Evolutionary conservation across 2,797 vertebrate species (phyloP).

Genomic region (Alcedo atthis): DNA sequence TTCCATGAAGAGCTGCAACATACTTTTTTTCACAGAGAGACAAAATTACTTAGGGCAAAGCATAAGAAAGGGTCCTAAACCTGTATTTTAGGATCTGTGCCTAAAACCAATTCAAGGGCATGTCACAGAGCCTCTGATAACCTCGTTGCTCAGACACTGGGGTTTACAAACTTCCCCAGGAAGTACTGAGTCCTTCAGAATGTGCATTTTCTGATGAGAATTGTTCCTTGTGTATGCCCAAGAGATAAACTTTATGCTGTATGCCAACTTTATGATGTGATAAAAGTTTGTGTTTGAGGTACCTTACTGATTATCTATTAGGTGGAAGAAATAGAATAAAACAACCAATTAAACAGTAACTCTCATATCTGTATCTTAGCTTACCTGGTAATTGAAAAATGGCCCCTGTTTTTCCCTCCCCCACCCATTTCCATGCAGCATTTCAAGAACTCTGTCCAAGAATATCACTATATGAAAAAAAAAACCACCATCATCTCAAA

Average conservation of each 20-base stretch:
- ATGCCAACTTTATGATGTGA: conserved; percentile 69
- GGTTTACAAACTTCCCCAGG: not conserved
- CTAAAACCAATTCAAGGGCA: not conserved
- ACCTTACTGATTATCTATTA: conserved; percentile 74
- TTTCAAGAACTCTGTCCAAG: conserved; percentile 83
- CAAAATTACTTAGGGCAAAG: not conserved
- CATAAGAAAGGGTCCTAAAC: not conserved
- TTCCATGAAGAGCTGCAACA: rapidly evolving
- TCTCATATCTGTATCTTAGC: conserved; percentile 50
- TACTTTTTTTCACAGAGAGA: not conserved
- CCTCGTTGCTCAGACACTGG: too few species aligned
- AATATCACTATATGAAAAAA: conserved; percentile 78
- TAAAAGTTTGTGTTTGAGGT: conserved; percentile 74
- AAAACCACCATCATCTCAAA: conserved; percentile 80
- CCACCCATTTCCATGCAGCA: conserved; percentile 61
- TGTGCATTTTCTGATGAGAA: not conserved
- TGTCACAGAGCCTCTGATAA: not conserved
- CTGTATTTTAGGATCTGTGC: not conserved
- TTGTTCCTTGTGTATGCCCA: conserved; percentile 30
- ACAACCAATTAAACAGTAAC: conserved; percentile 71
- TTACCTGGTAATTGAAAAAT: conserved; percentile 73
- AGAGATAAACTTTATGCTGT: conserved; percentile 67
- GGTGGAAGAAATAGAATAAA: conserved; percentile 74
- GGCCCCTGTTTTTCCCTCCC: conserved; percentile 37
- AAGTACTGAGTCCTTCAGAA: not conserved